Base-by-base conservation (phyloP, 2,113 vertebrate genomes). In the Sceloporus tristichus region DNA sequence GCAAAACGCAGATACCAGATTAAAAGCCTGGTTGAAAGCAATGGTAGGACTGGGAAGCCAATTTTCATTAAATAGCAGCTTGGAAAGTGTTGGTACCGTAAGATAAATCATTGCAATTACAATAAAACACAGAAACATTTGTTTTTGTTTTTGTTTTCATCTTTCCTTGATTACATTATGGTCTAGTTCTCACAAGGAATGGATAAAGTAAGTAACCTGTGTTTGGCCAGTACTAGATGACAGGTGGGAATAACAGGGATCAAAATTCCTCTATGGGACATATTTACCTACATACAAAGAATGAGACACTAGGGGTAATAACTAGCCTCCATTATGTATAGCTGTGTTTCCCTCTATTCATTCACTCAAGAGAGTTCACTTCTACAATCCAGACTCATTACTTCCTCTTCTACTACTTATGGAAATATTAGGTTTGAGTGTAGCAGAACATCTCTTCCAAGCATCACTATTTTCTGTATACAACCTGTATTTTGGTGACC, bases 11-110 rank as follows among this genome's bases (percentile, higher is more conserved):
- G 87, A 5, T 7, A 87, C 85, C 85, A 89, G 74, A 90, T 92
- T 84, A 92, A 94, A 95, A 94, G 82, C 25, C 34, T 85, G 54
- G 70, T 91, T 93, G 89, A 91, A 92, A 85, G 40, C 66, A 93
- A 91, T 86, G 87, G 70, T 74, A 87, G 54, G 93, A 82, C 16
- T 65, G 84, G 77, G 66, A 83, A 93, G 68, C n/a, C 92, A 92
- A 92, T 38, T 59, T 92, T 92, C 91, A 92, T 94, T 94, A 82
- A 94, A 89, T 90, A 92, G 76, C 0, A 0, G 23, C 89, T 53
- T 75, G 74, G 81, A 85, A 92, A 82, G 83, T 90, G 27, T 78
- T 92, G 85, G 74, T 90, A 91, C 89, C 62, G 90, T 91, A 38
- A 87, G 27, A 40, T 89, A 93, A 74, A 90, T 75, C 62, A 87